Conservation (phyloP, 2,797 vertebrate species). For the Hirundo rustica region DNA sequence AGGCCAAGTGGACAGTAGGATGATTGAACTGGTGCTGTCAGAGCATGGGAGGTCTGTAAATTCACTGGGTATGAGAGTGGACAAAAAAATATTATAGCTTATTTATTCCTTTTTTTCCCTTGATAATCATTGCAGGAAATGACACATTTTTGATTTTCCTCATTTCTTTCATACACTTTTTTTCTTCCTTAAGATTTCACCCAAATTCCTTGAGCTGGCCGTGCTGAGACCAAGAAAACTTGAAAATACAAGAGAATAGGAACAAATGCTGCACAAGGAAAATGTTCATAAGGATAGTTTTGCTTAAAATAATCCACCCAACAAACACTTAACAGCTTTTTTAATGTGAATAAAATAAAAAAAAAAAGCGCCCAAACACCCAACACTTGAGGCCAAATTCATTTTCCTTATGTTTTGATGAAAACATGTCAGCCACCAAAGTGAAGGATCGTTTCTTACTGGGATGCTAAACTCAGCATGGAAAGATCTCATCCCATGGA, state of each 20-base stretch:
- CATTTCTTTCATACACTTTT: neutral
- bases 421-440: neutral
- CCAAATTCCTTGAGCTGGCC: neutral
- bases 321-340: neutral
- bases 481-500: slow-evolving; percentile 11
- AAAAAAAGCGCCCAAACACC: neutral
- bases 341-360: neutral
- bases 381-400: neutral
- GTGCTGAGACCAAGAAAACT: neutral
- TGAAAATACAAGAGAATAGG: neutral
- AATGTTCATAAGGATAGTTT: neutral
- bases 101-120: neutral
- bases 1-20: neutral
- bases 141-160: neutral
- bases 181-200: neutral
- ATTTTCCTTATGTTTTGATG: neutral
- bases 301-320: neutral
- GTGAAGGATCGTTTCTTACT: neutral
- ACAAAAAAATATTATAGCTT: neutral
- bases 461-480: slow-evolving; percentile 18
- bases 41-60: neutral
- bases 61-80: neutral
- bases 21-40: neutral
- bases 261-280: neutral
- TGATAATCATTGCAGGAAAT: neutral